Conservation (phyloP, 2,888 invertebrate species). For the Chelonus formosanus region DNA sequence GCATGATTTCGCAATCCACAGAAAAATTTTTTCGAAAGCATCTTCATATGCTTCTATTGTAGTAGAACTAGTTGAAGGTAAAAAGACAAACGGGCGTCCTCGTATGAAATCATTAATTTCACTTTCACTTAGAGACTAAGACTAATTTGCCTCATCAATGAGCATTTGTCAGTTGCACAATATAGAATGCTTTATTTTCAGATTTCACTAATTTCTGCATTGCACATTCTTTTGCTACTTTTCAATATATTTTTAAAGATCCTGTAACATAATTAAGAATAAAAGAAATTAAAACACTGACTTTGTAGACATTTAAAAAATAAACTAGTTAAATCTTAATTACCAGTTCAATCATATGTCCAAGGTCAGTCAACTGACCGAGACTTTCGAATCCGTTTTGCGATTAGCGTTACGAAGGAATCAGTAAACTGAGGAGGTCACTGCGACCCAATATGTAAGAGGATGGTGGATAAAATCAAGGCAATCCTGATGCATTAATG, state of each 20-base stretch:
- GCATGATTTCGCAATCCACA: not conserved
- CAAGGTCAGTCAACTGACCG: slow-evolving; percentile 40
- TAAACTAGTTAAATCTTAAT: not conserved
- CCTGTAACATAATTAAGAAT: not conserved
- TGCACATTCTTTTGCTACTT: too few relatives aligned
- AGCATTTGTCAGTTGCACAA: slow-evolving; percentile 2
- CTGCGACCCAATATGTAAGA: slow-evolving; percentile 2
- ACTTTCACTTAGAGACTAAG: slow-evolving; percentile 20
- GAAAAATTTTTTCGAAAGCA: too few relatives aligned
- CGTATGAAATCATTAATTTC: slow-evolving; percentile 20
- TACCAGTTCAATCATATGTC: slow-evolving; percentile 7
- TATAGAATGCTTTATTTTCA: not conserved
- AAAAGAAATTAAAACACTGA: too few relatives aligned
- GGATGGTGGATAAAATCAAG: slow-evolving; percentile 19
- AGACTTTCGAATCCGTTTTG: slow-evolving; percentile 37
- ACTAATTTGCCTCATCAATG: slow-evolving; percentile 10
- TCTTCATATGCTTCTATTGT: too few relatives aligned
- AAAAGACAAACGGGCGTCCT: not conserved
- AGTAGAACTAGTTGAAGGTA: too few relatives aligned
- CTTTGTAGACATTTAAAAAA: too few relatives aligned
- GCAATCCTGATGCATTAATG: slow-evolving; percentile 13
- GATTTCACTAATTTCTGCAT: too few relatives aligned
- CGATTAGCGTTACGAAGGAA: slow-evolving; percentile 1
- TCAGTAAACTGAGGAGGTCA: not conserved
- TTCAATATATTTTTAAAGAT: not conserved